Conservation (phyloP, 2,888 invertebrate species). For the Habrosyne pyritoides region DNA sequence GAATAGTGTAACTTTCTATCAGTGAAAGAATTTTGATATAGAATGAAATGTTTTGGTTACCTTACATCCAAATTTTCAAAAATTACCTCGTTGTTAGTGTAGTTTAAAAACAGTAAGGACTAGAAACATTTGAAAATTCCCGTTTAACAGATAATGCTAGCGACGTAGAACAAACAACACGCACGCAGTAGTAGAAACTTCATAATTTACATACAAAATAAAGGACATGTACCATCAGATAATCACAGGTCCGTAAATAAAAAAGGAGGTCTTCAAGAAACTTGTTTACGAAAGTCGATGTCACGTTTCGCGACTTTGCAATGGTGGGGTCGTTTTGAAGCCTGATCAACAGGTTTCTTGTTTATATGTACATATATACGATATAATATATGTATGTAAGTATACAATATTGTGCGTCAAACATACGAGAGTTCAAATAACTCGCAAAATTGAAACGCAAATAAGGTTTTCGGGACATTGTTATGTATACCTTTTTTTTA, state of each 20-base stretch:
- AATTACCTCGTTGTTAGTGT: no score
- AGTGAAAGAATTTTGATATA: no score
- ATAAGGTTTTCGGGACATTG: background rate
- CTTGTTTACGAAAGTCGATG: slow-evolving; percentile 45
- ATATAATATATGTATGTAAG: no score
- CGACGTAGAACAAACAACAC: background rate
- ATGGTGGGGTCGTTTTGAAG: background rate
- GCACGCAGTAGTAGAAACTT: slow-evolving; percentile 15
- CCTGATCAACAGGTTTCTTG: slow-evolving; percentile 28
- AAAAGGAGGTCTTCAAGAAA: slow-evolving; percentile 32
- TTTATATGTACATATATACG: no score
- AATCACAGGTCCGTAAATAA: slow-evolving; percentile 28
- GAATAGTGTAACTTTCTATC: no score
- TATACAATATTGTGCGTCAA: slow-evolving; percentile 5
- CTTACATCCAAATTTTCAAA: no score
- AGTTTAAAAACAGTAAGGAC: no score
- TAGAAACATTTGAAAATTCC: background rate
- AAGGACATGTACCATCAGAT: slow-evolving; percentile 38
- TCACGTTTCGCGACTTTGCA: slow-evolving; percentile 43
- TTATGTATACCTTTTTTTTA: background rate
- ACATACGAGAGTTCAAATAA: slow-evolving; percentile 7
- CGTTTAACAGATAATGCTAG: background rate
- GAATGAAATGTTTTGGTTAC: no score
- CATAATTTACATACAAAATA: slow-evolving; percentile 35
- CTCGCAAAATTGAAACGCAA: slow-evolving; percentile 6